Evolutionary conservation across 2,113 vertebrate species (phyloP), one percentile per base, ranked within the genome.

Genomic region (Charina bottae): DNA sequence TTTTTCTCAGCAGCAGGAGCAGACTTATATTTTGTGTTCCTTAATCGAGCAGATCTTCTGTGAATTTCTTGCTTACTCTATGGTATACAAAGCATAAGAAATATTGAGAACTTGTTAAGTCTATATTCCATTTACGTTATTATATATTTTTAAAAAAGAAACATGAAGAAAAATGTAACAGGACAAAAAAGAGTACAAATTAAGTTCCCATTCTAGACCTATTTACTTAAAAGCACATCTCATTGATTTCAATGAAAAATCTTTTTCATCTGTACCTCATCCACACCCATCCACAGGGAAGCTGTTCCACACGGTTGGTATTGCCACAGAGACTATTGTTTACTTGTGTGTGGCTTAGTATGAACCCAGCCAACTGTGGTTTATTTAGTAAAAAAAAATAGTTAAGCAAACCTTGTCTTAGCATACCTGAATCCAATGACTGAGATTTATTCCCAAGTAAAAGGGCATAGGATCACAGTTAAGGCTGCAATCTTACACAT

Each of bases 11-110:
- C 98, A 1, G 99, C 98, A 26, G 99, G 99, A 37, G 99, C 98
- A 0, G 98, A 98, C 96, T 99, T 99, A 96, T 99, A 99, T 92
- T 99, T 99, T 83, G 99, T 99, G 96, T 99, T 99, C 96, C 99
- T 97, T 89, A 99, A 97, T 2, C 99, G 98, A 26, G 99, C 99
- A 0, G 99, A 99, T 62, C 99, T 97, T 88, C 99, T 97, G 95
- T 99, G 99, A 92, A 99, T 99, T 97, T 99, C 99, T 97, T 99
- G 99, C 93, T 99, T 99, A 56, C 98, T 98, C 97, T 98, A 68
- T 89, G 60, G 86, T 0, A 68, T 4, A 91, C 26, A 93, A 89
- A 94, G 86, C 17, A 83, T 86, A 86, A 87, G 89, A 72, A 46
- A 59, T 3, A 23, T 42, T 56, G 24, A 4, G 19, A 72, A 91